Evolutionary conservation across 1,140 invertebrate species (phyloP).

Genomic region (Trachelipus rathkii): DNA sequence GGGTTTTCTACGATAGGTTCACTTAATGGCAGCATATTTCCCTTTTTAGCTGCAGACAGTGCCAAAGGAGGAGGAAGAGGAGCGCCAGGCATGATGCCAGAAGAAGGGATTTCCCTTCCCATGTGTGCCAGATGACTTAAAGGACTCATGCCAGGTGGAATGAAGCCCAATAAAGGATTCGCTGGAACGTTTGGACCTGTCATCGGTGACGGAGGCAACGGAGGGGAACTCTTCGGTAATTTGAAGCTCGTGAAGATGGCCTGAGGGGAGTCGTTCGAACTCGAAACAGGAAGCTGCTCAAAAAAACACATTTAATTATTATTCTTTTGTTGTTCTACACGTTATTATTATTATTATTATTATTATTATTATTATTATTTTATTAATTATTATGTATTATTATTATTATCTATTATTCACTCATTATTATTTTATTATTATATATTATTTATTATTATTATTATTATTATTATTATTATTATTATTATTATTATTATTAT

Average conservation of each 20-base stretch:
- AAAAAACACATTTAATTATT: neutral
- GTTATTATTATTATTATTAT: no score
- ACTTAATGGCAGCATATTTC: conserved; percentile 31
- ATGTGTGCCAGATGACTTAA: conserved; percentile 37
- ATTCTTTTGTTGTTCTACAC: neutral
- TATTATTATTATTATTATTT: no score
- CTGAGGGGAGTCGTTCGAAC: conserved; percentile 58
- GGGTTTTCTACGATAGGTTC: conserved; percentile 39
- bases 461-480: no score
- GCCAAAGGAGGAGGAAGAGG: conserved; percentile 16
- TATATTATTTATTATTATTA: no score
- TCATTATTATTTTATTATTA: no score
- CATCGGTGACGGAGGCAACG: conserved; percentile 23
- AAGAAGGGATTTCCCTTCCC: conserved; percentile 34
- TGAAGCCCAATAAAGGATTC: conserved; percentile 23
- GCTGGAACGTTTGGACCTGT: conserved; percentile 13
- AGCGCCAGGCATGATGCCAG: conserved; percentile 16
- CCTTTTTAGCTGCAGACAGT: neutral
- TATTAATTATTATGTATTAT: no score
- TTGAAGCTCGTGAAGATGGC: conserved; percentile 91
- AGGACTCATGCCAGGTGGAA: conserved; percentile 38
- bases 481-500: no score
- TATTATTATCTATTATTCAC: no score
- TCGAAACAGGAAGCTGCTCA: conserved; percentile 40
- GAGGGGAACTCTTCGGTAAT: conserved; percentile 62